These are phyloP conservation scores for Drosophila macrothrix DNA, from an alignment of 2,888 invertebrate genomes.

Conservation along the genomic window DNA sequence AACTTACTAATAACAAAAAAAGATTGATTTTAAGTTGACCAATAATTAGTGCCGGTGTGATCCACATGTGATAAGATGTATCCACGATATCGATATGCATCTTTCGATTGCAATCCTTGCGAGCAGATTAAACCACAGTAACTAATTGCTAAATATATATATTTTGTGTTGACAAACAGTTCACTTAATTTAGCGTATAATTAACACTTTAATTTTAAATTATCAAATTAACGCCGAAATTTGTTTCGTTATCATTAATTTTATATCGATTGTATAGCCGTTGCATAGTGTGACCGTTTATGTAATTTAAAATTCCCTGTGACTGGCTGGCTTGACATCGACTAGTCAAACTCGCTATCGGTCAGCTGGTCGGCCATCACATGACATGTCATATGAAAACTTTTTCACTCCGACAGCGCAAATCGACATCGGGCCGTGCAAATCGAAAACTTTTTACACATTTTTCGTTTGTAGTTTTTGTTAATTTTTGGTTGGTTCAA, in stretches of 20 bases:
- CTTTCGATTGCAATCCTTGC: background rate
- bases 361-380: conserved; percentile 77
- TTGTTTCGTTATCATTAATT: background rate
- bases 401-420: conserved; percentile 81
- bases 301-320: conserved; percentile 1
- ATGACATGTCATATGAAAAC: conserved; percentile 84
- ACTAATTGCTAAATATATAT: background rate
- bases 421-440: conserved; percentile 69
- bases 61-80: background rate
- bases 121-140: background rate
- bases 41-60: conserved; percentile 20
- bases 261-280: background rate
- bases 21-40: conserved; percentile 28
- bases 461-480: conserved; percentile 76
- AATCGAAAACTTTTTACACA: conserved; percentile 64
- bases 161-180: background rate
- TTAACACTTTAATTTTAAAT: background rate
- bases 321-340: conserved; percentile 34
- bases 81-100: conserved; percentile 10
- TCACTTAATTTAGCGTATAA: background rate
- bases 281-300: background rate
- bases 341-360: conserved; percentile 31
- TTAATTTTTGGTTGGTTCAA: conserved; percentile 72
- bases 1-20: background rate
- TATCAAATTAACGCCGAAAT: background rate